Percentiles rank a stretch among this genome's conserved stretches.
phyloP scores from a whole-genome alignment of 2,888 invertebrate species.

The Ametastegia equiseti region DNA sequence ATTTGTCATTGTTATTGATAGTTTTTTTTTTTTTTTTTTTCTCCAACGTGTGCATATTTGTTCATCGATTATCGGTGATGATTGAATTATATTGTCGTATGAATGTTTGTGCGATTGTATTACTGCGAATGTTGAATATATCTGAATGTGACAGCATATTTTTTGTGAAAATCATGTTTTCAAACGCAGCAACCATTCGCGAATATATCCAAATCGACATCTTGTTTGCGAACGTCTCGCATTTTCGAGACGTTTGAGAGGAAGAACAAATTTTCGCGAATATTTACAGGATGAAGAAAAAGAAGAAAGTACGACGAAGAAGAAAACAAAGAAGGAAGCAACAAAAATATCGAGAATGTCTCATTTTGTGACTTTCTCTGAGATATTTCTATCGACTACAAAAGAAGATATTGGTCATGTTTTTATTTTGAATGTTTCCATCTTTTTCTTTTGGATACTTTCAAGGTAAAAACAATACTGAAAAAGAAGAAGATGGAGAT shows the following conservation, averaged over 20 bases:
- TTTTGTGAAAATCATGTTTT: not conserved
- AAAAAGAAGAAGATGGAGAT: conserved; percentile 3
- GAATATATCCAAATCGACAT: not conserved
- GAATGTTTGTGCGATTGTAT: not conserved
- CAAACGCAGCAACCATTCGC: not conserved
- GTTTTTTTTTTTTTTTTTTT: conserved; percentile 29
- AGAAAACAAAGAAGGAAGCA: not conserved
- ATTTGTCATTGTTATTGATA: conserved; percentile 45
- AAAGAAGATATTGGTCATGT: not conserved
- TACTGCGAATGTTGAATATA: too few relatives aligned
- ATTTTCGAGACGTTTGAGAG: conserved; percentile 52
- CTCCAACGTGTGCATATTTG: conserved; percentile 8
- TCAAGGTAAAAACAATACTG: not conserved
- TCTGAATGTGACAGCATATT: not conserved
- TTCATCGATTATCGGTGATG: not conserved
- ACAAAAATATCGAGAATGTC: conserved; percentile 45
- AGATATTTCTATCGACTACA: not conserved
- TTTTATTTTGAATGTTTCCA: conserved; percentile 12
- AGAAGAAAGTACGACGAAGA: not conserved
- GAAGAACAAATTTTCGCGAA: not conserved
- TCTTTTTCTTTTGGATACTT: not conserved
- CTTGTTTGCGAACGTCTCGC: conserved; percentile 49
- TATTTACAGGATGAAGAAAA: conserved; percentile 9
- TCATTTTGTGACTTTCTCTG: conserved; percentile 48
- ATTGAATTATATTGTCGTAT: not conserved